Evolutionary conservation across 2,797 vertebrate species (phyloP), one percentile per base, ranked within the genome.

Genomic region (Craterocephalus amniculus): DNA sequence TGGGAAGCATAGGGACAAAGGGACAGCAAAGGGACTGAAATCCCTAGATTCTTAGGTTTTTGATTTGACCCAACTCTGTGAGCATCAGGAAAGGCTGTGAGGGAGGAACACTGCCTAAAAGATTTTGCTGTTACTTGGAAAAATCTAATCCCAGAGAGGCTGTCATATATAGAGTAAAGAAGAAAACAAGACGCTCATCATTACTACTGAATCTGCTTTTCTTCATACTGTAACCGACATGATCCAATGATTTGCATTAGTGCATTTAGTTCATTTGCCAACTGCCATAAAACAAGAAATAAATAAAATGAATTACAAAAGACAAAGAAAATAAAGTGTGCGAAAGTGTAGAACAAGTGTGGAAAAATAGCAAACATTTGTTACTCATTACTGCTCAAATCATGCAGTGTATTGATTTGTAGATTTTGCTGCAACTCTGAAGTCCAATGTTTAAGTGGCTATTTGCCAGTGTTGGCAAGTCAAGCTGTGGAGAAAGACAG

Each of bases 381-480:
- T 77, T 56, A 59, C 22, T 76, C 26, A 61, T 43, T 57, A 20
- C 43, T 22, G 55, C 49, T 76, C 27, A 57, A n/a, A 57, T 74
- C 22, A 65, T 31, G 16, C 36, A 6, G 45, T 3, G 7, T 69
- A 86, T 84, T 84, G 84, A 86, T 85, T 80, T 81, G 20, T 27
- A 61, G 60, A 62, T 74, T 38, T 59, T 80, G 51, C 60, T 40
- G 55, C 58, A 80, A 61, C 49, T 72, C 36, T 78, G 61, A 80
- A 74, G 85, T 87, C 78, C 78, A 70, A 27, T 45, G 62, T 69
- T 70, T 68, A 54, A 55, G 6, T 56, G 26, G 52, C 72, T 63
- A 70, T 45, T 51, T 72, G 57, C n/a, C 34, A 7, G 20, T 22
- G 20, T 1, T 32, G 49, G 3, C 35, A 11, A 48, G 10, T 49